A percentile compares a stretch with the other conserved stretches of the same genome.
Conservation (phyloP, 2,797 vertebrate species). For the Yasuhikotakia modesta region DNA sequence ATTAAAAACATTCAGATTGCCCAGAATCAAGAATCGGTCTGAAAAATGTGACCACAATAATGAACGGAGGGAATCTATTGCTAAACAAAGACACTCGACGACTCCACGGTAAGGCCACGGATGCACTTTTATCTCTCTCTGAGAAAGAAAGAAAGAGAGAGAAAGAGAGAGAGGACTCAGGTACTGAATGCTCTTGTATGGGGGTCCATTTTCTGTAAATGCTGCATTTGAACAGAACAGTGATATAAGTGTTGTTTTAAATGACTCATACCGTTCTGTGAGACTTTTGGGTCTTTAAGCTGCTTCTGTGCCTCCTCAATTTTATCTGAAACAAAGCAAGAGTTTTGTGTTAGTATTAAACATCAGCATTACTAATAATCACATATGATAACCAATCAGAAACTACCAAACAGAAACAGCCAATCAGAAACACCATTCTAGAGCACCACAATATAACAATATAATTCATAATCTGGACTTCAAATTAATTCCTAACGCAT, state of each 20-base stretch:
- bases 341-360: constrained; percentile 5
- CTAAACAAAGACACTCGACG: constrained; percentile 16
- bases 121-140: background rate
- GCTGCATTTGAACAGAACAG: constrained; percentile 10
- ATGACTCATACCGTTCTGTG: constrained; percentile 86
- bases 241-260: constrained; percentile 12
- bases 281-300: constrained; percentile 88
- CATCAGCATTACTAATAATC: constrained; percentile 27
- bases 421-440: background rate
- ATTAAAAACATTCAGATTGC: background rate
- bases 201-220: background rate
- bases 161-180: background rate
- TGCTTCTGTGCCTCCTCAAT: constrained; percentile 99
- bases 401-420: background rate
- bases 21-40: background rate
- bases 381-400: background rate
- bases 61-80: constrained; percentile 20
- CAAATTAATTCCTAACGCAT: too few relatives aligned
- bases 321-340: constrained; percentile 86
- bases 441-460: too few relatives aligned
- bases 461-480: too few relatives aligned
- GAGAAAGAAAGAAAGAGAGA: too few relatives aligned
- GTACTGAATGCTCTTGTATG: constrained; percentile 27
- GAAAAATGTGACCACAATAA: constrained; percentile 21
- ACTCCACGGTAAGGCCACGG: background rate